A percentile compares a stretch with the other conserved stretches of the same genome.
These are phyloP conservation scores for Motacilla tschutschensis DNA, from an alignment of 2,113 vertebrate genomes.

Conservation along the genomic window DNA sequence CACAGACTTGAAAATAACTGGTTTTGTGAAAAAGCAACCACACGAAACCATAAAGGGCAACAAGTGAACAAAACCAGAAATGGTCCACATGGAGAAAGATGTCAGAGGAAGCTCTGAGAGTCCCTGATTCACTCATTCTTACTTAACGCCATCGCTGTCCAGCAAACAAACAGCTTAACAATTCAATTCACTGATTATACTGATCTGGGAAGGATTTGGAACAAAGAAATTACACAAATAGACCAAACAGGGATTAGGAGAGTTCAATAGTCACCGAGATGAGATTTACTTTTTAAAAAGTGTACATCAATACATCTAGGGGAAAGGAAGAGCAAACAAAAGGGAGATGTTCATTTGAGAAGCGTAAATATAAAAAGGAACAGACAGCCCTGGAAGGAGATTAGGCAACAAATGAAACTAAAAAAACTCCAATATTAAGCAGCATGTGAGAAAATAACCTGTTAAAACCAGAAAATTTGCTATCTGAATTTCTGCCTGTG, in stretches of 20 bases:
- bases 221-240: background rate
- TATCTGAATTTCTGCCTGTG: background rate
- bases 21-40: background rate
- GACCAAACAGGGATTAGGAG: background rate
- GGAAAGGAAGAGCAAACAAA: background rate
- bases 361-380: background rate
- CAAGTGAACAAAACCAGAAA: background rate
- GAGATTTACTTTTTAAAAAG: background rate
- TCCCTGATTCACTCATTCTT: background rate
- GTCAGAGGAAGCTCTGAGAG: background rate
- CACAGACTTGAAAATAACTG: background rate
- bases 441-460: background rate
- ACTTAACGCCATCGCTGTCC: background rate
- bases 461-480: background rate
- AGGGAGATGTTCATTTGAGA: background rate
- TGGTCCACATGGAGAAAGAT: background rate
- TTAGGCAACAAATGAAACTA: background rate
- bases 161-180: constrained; percentile 25
- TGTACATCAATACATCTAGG: background rate
- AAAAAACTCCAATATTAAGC: background rate
- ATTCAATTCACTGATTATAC: background rate
- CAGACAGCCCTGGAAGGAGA: background rate
- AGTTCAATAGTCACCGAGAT: background rate
- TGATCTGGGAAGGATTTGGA: background rate
- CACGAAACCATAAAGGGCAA: background rate